phyloP scores from a whole-genome alignment of 2,797 vertebrate genomes.

The Spheniscus humboldti region DNA sequence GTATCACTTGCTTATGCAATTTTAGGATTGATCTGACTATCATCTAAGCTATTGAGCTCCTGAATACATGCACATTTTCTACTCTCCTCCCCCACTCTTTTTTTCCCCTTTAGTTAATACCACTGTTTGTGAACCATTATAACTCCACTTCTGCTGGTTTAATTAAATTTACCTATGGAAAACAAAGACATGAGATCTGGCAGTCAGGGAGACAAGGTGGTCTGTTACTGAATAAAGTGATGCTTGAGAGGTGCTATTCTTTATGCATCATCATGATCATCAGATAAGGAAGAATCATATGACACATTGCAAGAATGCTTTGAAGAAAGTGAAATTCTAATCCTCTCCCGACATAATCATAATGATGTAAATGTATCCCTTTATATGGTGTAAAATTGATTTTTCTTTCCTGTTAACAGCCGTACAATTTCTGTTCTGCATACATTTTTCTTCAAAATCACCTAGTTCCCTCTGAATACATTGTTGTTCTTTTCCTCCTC shows the following conservation, averaged over 20 bases:
- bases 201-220: conserved; percentile 31
- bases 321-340: conserved; percentile 54
- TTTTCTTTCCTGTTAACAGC: conserved; percentile 42
- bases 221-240: conserved; percentile 50
- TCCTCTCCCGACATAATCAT: conserved; percentile 47
- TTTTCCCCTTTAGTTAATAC: background rate
- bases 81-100: background rate
- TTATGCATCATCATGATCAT: conserved; percentile 47
- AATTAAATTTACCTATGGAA: conserved; percentile 54
- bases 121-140: background rate
- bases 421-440: conserved; percentile 23
- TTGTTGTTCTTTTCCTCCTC: background rate
- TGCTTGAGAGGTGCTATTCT: conserved; percentile 62
- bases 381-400: conserved; percentile 47
- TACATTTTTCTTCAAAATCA: conserved; percentile 40
- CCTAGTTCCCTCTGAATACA: background rate
- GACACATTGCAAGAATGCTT: conserved; percentile 42
- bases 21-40: background rate
- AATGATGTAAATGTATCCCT: conserved; percentile 47
- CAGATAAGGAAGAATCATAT: conserved; percentile 64
- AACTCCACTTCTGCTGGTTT: conserved; percentile 3
- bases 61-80: background rate
- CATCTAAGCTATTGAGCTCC: background rate
- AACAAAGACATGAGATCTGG: conserved; percentile 45
- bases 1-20: background rate